Conservation (phyloP, 1,140 invertebrate genomes). For the honey bee (Apis mellifera) region DNA sequence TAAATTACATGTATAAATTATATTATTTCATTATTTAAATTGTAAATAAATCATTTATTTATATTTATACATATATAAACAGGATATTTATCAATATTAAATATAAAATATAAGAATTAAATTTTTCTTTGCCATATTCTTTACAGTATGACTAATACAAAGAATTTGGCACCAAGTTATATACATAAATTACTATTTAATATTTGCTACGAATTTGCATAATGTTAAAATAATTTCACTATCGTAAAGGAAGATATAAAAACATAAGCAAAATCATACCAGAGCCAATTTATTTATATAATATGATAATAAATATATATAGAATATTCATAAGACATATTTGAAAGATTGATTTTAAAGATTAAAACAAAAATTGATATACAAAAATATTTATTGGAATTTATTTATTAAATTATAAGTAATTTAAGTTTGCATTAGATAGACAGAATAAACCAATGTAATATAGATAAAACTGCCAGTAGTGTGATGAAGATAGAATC, state of each 20-base stretch:
- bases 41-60: background rate
- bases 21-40: no score
- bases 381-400: no score
- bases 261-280: background rate
- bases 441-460: no score
- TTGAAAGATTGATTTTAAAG: no score
- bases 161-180: conserved; percentile 18
- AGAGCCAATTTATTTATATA: background rate
- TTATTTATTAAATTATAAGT: no score
- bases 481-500: no score
- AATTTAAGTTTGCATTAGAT: no score
- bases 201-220: background rate
- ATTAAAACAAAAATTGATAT: no score
- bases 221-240: background rate
- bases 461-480: no score
- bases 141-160: background rate
- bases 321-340: no score
- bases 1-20: no score
- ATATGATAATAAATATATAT: background rate
- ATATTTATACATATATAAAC: background rate
- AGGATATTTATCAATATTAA: conserved; percentile 19
- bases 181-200: background rate
- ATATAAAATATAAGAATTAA: background rate
- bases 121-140: conserved; percentile 21
- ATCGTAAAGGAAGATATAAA: background rate